A percentile compares a stretch with the other conserved stretches of the same genome.
These are phyloP conservation scores for Danio aesculapii DNA, from an alignment of 2,797 vertebrate species.

Conservation along the genomic window DNA sequence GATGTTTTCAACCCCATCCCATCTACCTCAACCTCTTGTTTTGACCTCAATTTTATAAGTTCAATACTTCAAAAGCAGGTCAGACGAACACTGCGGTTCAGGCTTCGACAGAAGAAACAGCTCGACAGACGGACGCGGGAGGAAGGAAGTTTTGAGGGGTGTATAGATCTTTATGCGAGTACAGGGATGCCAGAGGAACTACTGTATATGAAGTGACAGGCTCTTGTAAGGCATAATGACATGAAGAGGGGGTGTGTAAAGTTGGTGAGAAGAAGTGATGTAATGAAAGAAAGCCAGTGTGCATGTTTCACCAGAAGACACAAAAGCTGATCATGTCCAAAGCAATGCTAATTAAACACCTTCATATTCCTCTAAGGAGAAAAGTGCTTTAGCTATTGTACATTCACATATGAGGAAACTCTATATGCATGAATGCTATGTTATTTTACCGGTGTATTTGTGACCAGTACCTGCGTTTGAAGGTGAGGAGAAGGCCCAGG, in stretches of 20 bases:
- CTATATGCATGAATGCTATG: not conserved
- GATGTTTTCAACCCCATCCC: not conserved
- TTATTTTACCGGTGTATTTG: not conserved
- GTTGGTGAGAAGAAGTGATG: conserved; percentile 56
- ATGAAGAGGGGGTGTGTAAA: conserved; percentile 53
- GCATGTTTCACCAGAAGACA: conserved; percentile 65
- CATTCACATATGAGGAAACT: not conserved
- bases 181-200: conserved; percentile 11
- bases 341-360: conserved; percentile 25
- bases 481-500: conserved; percentile 92
- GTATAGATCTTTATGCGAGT: not conserved
- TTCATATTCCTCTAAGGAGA: not conserved
- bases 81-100: not conserved
- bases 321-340: conserved; percentile 54
- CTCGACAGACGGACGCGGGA: not conserved
- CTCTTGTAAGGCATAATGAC: conserved; percentile 56
- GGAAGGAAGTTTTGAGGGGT: not conserved
- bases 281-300: conserved; percentile 75
- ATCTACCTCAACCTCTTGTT: not conserved
- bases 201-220: conserved; percentile 16
- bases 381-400: not conserved
- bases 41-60: not conserved
- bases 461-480: conserved; percentile 93
- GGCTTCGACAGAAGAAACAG: not conserved
- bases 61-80: conserved; percentile 2